Conservation (phyloP, 1,140 invertebrate genomes). For the Drosophila nannoptera region DNA sequence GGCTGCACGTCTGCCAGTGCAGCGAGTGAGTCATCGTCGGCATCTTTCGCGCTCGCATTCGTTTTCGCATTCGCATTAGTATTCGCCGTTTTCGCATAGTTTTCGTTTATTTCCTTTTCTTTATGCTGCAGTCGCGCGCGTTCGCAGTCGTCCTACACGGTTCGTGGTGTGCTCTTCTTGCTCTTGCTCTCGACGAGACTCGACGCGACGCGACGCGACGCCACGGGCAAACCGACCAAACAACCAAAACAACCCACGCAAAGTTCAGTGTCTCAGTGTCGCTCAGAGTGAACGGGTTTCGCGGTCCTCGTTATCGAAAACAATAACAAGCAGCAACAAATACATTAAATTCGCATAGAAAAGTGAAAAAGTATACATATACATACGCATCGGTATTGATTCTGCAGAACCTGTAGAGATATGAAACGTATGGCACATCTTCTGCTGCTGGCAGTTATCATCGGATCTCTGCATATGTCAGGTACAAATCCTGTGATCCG, state of each 20-base stretch:
- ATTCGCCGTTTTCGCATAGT: slow-evolving; percentile 39
- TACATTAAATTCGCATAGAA: slow-evolving; percentile 1
- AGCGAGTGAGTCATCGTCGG: slow-evolving; percentile 47
- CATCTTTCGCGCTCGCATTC: slow-evolving; percentile 12
- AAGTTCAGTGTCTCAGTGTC: slow-evolving; percentile 63
- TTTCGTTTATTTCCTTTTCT: slow-evolving; percentile 44
- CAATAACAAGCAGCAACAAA: slow-evolving; percentile 2
- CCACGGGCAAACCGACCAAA: slow-evolving; percentile 32
- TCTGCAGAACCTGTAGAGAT: neutral
- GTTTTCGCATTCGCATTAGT: too few species aligned
- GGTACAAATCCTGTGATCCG: slow-evolving; percentile 30
- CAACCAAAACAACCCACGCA: slow-evolving; percentile 52
- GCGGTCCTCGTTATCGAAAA: slow-evolving; percentile 21
- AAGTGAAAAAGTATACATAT: slow-evolving; percentile 35
- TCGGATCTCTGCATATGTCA: slow-evolving; percentile 53
- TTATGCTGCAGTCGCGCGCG: slow-evolving; percentile 34
- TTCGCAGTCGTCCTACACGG: slow-evolving; percentile 28
- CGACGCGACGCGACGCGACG: slow-evolving; percentile 9
- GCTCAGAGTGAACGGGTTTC: slow-evolving; percentile 52
- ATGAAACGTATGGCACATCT: slow-evolving; percentile 16
- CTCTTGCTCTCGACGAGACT: slow-evolving; percentile 18
- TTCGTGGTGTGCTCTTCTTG: slow-evolving; percentile 34
- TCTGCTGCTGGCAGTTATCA: slow-evolving; percentile 52
- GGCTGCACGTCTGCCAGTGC: slow-evolving; percentile 20
- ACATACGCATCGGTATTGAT: too few species aligned